Evolutionary conservation across 1,140 invertebrate species (phyloP).

Genomic region (Drosophila pandora): DNA sequence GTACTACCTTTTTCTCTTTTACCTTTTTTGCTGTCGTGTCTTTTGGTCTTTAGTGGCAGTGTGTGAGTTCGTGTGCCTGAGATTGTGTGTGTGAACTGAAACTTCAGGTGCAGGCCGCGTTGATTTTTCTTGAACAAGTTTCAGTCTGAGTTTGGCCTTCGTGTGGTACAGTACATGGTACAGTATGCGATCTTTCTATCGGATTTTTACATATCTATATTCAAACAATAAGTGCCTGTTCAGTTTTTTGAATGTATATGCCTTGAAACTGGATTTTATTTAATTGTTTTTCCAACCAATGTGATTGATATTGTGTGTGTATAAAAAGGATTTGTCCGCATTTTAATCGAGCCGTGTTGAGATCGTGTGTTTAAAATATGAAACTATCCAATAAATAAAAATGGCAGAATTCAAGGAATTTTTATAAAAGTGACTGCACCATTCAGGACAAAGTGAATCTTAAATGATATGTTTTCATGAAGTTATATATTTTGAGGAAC

Average conservation of each 20-base stretch:
- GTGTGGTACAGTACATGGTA: slow-evolving; percentile 75
- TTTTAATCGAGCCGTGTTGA: slow-evolving; percentile 52
- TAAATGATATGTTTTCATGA: too few species aligned
- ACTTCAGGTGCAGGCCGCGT: slow-evolving; percentile 77
- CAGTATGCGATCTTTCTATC: slow-evolving; percentile 68
- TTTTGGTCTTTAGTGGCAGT: slow-evolving; percentile 48
- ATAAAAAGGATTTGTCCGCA: slow-evolving; percentile 34
- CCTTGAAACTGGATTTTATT: slow-evolving; percentile 57
- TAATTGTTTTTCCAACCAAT: slow-evolving; percentile 35
- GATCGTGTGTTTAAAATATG: slow-evolving; percentile 30
- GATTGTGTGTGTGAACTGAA: slow-evolving; percentile 47
- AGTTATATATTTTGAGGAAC: background rate
- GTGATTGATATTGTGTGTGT: slow-evolving; percentile 33
- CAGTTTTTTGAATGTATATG: slow-evolving; percentile 33
- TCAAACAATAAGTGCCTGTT: slow-evolving; percentile 47
- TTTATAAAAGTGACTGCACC: slow-evolving; percentile 16
- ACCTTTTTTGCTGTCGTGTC: slow-evolving; percentile 73
- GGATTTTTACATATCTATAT: slow-evolving; percentile 33
- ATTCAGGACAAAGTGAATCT: slow-evolving; percentile 4
- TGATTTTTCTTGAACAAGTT: slow-evolving; percentile 81
- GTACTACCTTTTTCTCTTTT: slow-evolving; percentile 44
- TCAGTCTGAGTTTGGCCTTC: slow-evolving; percentile 84
- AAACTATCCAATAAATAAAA: slow-evolving; percentile 22
- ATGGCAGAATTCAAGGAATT: slow-evolving; percentile 13
- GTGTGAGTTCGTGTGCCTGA: slow-evolving; percentile 10